Conservation (phyloP, 2,888 invertebrate genomes). For the Caenorhabditis sp. region DNA sequence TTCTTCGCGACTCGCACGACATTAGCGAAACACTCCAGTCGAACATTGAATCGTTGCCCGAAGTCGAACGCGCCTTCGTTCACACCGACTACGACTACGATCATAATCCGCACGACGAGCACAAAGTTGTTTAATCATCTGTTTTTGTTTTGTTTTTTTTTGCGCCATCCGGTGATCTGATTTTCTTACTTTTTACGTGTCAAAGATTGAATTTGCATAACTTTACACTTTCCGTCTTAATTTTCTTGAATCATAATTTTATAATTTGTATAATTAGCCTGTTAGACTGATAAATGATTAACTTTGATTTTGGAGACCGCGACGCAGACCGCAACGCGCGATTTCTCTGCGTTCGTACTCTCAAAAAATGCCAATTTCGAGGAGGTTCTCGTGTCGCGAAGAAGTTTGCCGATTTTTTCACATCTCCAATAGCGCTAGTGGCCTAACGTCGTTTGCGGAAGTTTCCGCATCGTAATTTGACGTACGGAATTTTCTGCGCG, state of each 20-base stretch:
- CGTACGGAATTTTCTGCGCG: too few relatives aligned
- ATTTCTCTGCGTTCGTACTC: too few relatives aligned
- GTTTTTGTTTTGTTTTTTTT: neutral
- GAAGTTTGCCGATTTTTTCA: too few relatives aligned
- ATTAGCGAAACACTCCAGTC: constrained; percentile 73
- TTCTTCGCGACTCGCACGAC: constrained; percentile 72
- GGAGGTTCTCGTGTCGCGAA: too few relatives aligned
- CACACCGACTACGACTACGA: constrained; percentile 74
- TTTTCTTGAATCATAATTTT: neutral
- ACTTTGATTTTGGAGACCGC: too few relatives aligned
- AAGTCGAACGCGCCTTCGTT: constrained; percentile 74
- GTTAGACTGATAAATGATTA: too few relatives aligned
- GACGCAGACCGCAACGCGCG: too few relatives aligned
- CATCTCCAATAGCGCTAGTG: too few relatives aligned
- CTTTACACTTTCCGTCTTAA: neutral
- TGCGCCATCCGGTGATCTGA: too few relatives aligned
- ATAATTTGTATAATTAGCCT: neutral
- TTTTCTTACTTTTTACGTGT: neutral
- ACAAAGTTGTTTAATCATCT: constrained; percentile 72
- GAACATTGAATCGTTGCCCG: constrained; percentile 72
- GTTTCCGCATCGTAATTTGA: too few relatives aligned
- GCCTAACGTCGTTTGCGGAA: too few relatives aligned
- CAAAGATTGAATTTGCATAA: neutral
- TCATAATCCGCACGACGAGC: constrained; percentile 72
- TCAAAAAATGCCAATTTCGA: too few relatives aligned